A percentile compares a stretch with the other conserved stretches of the same genome.
phyloP scores from a whole-genome alignment of 2,113 vertebrate genomes.

The Tachycineta bicolor region DNA sequence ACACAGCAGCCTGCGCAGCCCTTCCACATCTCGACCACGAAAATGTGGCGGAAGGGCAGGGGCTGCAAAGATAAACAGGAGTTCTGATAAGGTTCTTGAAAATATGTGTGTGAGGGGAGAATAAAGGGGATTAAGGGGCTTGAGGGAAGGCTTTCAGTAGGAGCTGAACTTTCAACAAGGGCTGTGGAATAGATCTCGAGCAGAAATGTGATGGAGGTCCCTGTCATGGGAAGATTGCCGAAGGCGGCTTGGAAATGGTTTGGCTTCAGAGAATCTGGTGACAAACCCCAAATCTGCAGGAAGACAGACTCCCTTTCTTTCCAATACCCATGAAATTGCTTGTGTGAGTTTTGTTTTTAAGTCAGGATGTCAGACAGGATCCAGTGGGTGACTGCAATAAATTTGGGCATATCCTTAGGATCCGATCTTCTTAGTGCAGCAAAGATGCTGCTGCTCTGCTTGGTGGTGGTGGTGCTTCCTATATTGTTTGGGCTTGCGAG shows the following conservation, averaged over 20 bases:
- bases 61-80: background rate
- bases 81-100: background rate
- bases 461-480: background rate
- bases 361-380: background rate
- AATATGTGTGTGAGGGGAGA: background rate
- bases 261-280: background rate
- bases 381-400: background rate
- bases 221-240: accelerated
- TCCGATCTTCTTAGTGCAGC: background rate
- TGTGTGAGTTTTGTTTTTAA: background rate
- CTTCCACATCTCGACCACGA: background rate
- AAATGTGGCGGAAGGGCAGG: background rate
- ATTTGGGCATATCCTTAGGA: background rate
- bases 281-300: background rate
- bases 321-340: background rate
- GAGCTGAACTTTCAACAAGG: background rate
- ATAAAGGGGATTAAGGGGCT: background rate
- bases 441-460: background rate
- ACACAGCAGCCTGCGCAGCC: background rate
- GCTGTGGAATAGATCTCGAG: background rate
- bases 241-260: background rate
- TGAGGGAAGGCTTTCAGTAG: background rate
- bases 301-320: background rate
- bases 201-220: background rate
- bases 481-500: background rate